These are phyloP conservation scores for Conchocele bisecta DNA, from an alignment of 2,888 invertebrate species.

Conservation along the genomic window DNA sequence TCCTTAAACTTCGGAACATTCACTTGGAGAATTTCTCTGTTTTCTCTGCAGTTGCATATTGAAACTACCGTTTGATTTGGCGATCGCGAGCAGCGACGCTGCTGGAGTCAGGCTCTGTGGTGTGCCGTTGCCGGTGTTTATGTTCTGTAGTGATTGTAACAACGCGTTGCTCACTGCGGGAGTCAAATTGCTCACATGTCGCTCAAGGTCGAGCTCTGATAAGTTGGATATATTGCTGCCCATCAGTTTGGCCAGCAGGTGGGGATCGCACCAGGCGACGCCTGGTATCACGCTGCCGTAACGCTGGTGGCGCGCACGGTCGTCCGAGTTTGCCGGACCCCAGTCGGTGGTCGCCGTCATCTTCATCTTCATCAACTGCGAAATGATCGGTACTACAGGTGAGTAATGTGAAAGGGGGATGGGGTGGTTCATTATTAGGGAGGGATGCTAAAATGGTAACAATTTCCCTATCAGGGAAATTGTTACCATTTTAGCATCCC, in stretches of 20 bases:
- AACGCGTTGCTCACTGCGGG: slow-evolving; percentile 43
- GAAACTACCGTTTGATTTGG: slow-evolving; percentile 35
- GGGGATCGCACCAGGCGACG: slow-evolving; percentile 44
- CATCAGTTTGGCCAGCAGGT: slow-evolving; percentile 58
- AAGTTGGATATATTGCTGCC: slow-evolving; percentile 59
- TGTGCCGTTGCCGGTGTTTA: slow-evolving; percentile 11
- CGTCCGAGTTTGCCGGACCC: slow-evolving; percentile 73
- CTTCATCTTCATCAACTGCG: slow-evolving; percentile 68
- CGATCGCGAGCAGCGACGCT: slow-evolving; percentile 49
- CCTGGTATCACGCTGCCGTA: slow-evolving; percentile 48
- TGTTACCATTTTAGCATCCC: no score
- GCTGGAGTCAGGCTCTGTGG: slow-evolving; percentile 44
- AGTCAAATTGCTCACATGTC: slow-evolving; percentile 31
- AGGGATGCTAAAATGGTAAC: no score
- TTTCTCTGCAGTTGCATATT: slow-evolving; percentile 34
- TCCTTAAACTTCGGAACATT: slow-evolving; percentile 46
- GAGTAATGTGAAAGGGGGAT: no score
- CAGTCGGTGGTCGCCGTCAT: slow-evolving; percentile 71
- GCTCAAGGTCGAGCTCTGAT: slow-evolving; percentile 36
- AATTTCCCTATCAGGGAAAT: no score
- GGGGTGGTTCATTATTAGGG: no score
- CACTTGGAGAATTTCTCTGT: slow-evolving; percentile 21
- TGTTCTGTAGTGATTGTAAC: slow-evolving; percentile 34
- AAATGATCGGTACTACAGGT: no score
- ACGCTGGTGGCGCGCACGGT: slow-evolving; percentile 55